These are phyloP conservation scores for Azemiops feae DNA, from an alignment of 2,113 vertebrate genomes.

Conservation along the genomic window DNA sequence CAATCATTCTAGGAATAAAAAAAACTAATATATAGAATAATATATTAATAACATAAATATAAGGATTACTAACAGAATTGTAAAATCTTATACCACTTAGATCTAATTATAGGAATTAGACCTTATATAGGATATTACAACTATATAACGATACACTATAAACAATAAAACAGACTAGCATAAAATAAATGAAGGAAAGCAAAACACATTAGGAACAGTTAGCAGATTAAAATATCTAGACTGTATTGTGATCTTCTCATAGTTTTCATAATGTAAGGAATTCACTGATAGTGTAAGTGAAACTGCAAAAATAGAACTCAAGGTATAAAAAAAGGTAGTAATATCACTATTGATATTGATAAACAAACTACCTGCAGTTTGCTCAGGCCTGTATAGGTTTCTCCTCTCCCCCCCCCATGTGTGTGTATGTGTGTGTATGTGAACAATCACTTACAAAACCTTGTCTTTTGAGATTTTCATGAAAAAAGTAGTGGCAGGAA, in stretches of 20 bases:
- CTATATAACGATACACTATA: not conserved
- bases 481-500: not conserved
- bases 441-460: not conserved
- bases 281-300: not conserved
- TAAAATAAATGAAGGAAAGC: not conserved
- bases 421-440: not conserved
- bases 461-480: not conserved
- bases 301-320: not conserved
- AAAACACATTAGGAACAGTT: not conserved
- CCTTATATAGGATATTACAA: not conserved
- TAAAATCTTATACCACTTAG: not conserved
- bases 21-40: not conserved
- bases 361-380: not conserved
- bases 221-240: not conserved
- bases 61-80: not conserved
- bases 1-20: not conserved
- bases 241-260: not conserved
- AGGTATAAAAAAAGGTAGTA: not conserved
- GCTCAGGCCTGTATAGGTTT: not conserved
- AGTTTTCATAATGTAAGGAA: not conserved
- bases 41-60: not conserved
- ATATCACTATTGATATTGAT: not conserved
- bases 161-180: not conserved
- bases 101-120: not conserved
- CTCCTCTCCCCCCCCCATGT: too few species aligned